Evolutionary conservation across 2,888 invertebrate species (phyloP), one percentile per base, ranked within the genome.

Genomic region (Stenodera caucasica): DNA sequence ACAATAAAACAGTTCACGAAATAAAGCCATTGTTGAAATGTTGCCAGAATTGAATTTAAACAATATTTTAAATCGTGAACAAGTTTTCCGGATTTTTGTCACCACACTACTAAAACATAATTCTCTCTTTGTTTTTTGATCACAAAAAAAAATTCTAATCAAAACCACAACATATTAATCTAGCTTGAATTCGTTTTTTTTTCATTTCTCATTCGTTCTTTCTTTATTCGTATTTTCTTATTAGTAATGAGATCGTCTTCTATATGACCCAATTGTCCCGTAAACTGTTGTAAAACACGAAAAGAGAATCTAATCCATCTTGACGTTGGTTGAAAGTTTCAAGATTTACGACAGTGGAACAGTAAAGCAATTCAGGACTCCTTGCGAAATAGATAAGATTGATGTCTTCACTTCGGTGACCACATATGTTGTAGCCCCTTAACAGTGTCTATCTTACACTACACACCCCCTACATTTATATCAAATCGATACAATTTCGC

Each of bases 271-370:
- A 69, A 74, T 74, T 73, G 74, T 73, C 72, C 71, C 74, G 74
- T 76, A 75, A 76, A 75, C 71, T 67, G 73, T 72, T 74, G 75
- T 76, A 74, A 74, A 75, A 75, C 76, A 74, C 66, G 74, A 72
- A 74, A 73, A 69, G 72, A 69, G 74, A 74, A 75, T 74, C 75
- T 76, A 75, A 76, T 76, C 75, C 75, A 75, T 75, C 74, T 74
- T 71, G 72, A 74, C 72, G 71, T 45, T 21, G 71, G 72, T 63
- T 68, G 70, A 72, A 75, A 75, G 71, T 72, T 74, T 66, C 63
- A 61, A 71, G 72, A 74, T 74, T 75, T 75, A 74, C 72, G 73
- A 68, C 65, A 63, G 67, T 69, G 68, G 69, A 68, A 69, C 67
- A 68, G 72, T 71, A 70, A 70, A 72, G 72, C 75, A 73, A 75